A percentile compares a stretch with the other conserved stretches of the same genome.
phyloP scores from a whole-genome alignment of 2,797 vertebrate genomes.

The Tamandua tetradactyla region DNA sequence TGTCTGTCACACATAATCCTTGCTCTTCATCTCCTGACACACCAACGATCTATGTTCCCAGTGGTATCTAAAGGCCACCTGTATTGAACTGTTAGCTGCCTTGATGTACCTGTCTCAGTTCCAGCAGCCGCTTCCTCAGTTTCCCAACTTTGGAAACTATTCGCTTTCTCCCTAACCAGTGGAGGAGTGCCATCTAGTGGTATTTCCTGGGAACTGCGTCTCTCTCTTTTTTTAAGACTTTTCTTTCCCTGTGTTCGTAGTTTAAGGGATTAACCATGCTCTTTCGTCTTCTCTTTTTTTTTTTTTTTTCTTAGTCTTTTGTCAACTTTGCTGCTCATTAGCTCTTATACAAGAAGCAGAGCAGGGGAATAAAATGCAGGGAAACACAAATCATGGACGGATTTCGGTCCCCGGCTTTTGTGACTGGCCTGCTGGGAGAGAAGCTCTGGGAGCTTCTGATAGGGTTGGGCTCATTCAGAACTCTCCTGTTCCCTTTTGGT shows the following conservation, averaged over 20 bases:
- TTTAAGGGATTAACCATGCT: constrained; percentile 62
- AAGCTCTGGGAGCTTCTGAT: constrained; percentile 26
- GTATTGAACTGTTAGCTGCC: not conserved
- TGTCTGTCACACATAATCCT: not conserved
- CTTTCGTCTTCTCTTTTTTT: constrained; percentile 44
- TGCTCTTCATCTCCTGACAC: not conserved
- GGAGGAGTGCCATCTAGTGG: constrained; percentile 77
- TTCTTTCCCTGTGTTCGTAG: not conserved
- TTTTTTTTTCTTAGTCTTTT: constrained; percentile 54
- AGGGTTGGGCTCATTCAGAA: constrained; percentile 40
- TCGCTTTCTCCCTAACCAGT: constrained; percentile 55
- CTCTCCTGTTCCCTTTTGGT: constrained; percentile 14
- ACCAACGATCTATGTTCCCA: not conserved
- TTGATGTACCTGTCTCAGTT: not conserved
- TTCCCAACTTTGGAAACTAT: constrained; percentile 56
- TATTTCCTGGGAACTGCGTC: constrained; percentile 56
- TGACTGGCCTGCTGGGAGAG: constrained; percentile 16
- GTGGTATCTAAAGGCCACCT: not conserved
- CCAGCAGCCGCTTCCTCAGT: constrained; percentile 71
- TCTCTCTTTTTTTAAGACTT: not conserved
- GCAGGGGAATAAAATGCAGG: constrained; percentile 24
- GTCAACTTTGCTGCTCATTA: constrained; percentile 64
- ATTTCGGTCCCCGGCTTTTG: not conserved
- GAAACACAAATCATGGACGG: constrained; percentile 31
- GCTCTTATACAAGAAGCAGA: constrained; percentile 54